Conservation (phyloP, 2,797 vertebrate species). For the Lindbergichthys nudifrons region DNA sequence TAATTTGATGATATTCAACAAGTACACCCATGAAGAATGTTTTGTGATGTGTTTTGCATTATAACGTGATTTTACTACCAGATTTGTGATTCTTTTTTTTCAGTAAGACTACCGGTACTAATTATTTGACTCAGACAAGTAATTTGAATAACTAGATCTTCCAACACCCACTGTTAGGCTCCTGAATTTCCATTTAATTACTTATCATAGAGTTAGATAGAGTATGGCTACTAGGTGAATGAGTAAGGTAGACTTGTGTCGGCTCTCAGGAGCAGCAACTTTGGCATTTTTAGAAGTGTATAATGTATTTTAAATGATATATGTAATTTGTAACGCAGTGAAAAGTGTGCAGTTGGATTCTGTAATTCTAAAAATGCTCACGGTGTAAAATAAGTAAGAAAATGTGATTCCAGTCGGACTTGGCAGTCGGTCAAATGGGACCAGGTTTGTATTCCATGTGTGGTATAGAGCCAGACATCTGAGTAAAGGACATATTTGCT, state of each 20-base stretch:
- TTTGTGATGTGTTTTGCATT: background rate
- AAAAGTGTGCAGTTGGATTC: background rate
- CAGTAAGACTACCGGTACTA: background rate
- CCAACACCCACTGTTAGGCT: background rate
- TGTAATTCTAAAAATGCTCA: constrained; percentile 21
- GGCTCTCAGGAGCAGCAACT: background rate
- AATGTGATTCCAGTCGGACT: constrained; percentile 15
- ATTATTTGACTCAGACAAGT: background rate
- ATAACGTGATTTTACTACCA: background rate
- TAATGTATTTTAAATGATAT: background rate
- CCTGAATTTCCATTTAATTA: background rate
- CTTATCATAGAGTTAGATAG: no score
- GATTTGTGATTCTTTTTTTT: background rate
- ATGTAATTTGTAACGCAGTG: background rate
- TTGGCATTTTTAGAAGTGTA: background rate
- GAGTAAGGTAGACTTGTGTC: background rate
- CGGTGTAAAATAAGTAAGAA: constrained; percentile 8
- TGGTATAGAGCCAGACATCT: constrained; percentile 68
- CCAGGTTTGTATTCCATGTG: constrained; percentile 70
- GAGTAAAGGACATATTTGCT: constrained; percentile 74
- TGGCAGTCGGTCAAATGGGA: constrained; percentile 52
- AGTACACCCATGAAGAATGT: background rate
- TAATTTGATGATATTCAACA: background rate
- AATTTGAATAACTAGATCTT: background rate
- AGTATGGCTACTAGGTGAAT: background rate